phyloP scores from a whole-genome alignment of 2,113 vertebrate genomes.

The Martes martes region DNA sequence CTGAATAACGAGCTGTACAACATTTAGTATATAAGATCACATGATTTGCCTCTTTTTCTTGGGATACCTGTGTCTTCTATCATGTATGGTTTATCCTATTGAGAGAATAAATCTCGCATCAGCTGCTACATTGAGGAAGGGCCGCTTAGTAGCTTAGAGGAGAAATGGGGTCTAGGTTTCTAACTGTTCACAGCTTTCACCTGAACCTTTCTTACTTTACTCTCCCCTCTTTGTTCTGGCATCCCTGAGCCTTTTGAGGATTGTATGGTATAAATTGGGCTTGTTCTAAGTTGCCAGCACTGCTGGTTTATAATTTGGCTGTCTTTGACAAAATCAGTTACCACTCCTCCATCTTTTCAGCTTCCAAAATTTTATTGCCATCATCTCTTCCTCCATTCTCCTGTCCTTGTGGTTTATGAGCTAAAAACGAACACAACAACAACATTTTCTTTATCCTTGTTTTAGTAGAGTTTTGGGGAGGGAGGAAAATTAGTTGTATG shows the following conservation, averaged over 20 bases:
- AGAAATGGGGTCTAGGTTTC: not conserved
- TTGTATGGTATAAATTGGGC: not conserved
- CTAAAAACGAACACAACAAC: constrained; percentile 30
- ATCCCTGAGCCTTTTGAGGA: not conserved
- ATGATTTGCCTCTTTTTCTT: not conserved
- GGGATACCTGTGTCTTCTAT: not conserved
- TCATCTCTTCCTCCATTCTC: not conserved
- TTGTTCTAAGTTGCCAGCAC: not conserved
- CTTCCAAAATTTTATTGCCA: not conserved
- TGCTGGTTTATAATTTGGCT: not conserved
- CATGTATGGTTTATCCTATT: not conserved
- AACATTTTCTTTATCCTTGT: constrained; percentile 9
- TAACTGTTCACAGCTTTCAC: not conserved
- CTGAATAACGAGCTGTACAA: not conserved
- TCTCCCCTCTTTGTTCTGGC: not conserved
- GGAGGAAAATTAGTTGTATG: constrained; percentile 7
- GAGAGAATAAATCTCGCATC: not conserved
- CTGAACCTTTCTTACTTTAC: not conserved
- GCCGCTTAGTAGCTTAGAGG: not conserved
- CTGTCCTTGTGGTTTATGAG: constrained; percentile 19
- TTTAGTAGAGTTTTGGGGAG: constrained; percentile 10
- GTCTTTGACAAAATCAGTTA: not conserved
- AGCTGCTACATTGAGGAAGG: not conserved
- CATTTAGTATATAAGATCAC: not conserved
- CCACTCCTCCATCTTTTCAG: not conserved